phyloP scores from a whole-genome alignment of 2,113 vertebrate species.

The Aegotheles bennettii region DNA sequence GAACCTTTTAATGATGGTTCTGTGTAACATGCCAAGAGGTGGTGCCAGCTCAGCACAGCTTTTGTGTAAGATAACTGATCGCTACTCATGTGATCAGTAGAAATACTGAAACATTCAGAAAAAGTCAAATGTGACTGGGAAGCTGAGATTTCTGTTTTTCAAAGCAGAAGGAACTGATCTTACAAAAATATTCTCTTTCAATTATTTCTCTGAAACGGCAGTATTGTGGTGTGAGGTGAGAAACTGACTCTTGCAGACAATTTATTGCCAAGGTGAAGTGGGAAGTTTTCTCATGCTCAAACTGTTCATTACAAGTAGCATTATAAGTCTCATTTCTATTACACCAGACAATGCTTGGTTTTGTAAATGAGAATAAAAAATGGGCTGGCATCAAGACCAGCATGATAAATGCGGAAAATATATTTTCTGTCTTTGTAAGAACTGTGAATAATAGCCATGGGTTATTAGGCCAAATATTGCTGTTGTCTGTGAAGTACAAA shows the following conservation, averaged over 20 bases:
- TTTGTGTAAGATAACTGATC: slow-evolving; percentile 24
- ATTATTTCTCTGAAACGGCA: neutral
- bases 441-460: neutral
- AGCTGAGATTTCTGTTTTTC: slow-evolving; percentile 1
- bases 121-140: slow-evolving; percentile 5
- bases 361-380: neutral
- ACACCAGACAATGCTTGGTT: neutral
- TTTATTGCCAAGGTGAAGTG: neutral
- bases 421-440: neutral
- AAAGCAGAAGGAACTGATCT: slow-evolving; percentile 5
- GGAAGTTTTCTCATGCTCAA: neutral
- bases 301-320: neutral
- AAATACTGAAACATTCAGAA: neutral
- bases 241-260: neutral
- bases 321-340: neutral
- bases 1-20: neutral
- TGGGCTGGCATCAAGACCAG: neutral
- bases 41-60: neutral
- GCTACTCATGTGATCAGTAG: neutral
- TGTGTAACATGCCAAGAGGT: neutral
- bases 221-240: neutral
- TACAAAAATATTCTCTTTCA: neutral
- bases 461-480: neutral
- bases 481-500: neutral
- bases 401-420: neutral